Conservation (phyloP, 2,797 vertebrate genomes). For the Sebastes jordani region DNA sequence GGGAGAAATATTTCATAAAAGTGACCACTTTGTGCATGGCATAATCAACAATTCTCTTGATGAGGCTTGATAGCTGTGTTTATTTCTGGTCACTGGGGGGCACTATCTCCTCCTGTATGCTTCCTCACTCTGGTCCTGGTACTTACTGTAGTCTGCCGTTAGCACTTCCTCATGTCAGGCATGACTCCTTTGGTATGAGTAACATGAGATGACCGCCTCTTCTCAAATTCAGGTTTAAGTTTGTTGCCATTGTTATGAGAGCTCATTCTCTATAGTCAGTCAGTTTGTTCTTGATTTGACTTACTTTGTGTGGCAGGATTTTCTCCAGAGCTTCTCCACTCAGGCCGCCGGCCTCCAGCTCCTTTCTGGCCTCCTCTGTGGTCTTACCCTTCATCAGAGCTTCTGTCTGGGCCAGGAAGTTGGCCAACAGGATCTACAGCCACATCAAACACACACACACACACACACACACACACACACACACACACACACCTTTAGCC, state of each 20-base stretch:
- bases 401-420: constrained; percentile 97
- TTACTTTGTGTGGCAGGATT: constrained; percentile 95
- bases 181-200: background rate
- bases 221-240: background rate
- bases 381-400: constrained; percentile 97
- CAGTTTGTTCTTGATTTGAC: constrained; percentile 10
- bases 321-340: constrained; percentile 88
- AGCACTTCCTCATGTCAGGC: background rate
- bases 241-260: background rate
- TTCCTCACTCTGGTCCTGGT: background rate
- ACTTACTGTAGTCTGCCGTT: background rate
- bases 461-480: background rate
- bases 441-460: background rate
- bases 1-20: background rate
- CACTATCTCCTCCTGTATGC: background rate
- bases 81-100: constrained; percentile 38
- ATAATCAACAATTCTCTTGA: background rate
- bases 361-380: constrained; percentile 89
- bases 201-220: background rate
- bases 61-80: background rate
- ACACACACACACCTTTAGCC: background rate
- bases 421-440: constrained; percentile 91
- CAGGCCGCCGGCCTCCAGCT: constrained; percentile 88
- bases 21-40: background rate
- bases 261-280: background rate